Percentiles rank a stretch among this genome's conserved stretches.
Conservation (phyloP, 1,140 invertebrate species). For the Lordiphosa mommai region DNA sequence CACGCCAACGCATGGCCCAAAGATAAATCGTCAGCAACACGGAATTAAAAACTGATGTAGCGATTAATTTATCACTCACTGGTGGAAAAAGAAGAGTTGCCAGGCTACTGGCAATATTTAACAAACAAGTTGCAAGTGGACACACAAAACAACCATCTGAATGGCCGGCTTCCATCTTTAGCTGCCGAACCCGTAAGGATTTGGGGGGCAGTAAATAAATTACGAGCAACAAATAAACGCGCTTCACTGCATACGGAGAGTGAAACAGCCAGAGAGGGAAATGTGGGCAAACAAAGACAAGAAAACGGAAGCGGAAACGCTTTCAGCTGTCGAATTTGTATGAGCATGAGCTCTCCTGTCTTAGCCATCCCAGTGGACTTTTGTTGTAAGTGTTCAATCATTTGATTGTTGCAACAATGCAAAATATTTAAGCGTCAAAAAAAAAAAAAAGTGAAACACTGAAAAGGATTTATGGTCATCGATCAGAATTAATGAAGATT, state of each 20-base stretch:
- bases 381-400: slow-evolving; percentile 69
- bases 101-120: slow-evolving; percentile 66
- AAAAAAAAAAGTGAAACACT: slow-evolving; percentile 33
- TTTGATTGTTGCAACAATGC: slow-evolving; percentile 69
- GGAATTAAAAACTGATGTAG: slow-evolving; percentile 80
- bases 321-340: slow-evolving; percentile 77
- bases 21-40: slow-evolving; percentile 78
- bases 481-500: slow-evolving; percentile 80
- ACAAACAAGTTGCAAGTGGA: slow-evolving; percentile 63
- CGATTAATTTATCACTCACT: slow-evolving; percentile 79
- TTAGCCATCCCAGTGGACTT: slow-evolving; percentile 29
- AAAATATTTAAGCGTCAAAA: slow-evolving; percentile 15
- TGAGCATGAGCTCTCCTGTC: slow-evolving; percentile 44
- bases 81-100: slow-evolving; percentile 36
- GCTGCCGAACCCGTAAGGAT: slow-evolving; percentile 34
- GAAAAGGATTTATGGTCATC: slow-evolving; percentile 73
- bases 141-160: slow-evolving; percentile 6
- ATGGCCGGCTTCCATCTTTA: slow-evolving; percentile 12
- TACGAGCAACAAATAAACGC: slow-evolving; percentile 78
- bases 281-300: slow-evolving; percentile 71
- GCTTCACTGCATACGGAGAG: slow-evolving; percentile 49
- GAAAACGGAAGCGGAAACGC: slow-evolving; percentile 74
- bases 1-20: slow-evolving; percentile 55
- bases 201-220: slow-evolving; percentile 72
- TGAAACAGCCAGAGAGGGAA: slow-evolving; percentile 15